Evolutionary conservation across 2,888 invertebrate species (phyloP), one percentile per base, ranked within the genome.

Genomic region (Melikaiella ostensackeni): DNA sequence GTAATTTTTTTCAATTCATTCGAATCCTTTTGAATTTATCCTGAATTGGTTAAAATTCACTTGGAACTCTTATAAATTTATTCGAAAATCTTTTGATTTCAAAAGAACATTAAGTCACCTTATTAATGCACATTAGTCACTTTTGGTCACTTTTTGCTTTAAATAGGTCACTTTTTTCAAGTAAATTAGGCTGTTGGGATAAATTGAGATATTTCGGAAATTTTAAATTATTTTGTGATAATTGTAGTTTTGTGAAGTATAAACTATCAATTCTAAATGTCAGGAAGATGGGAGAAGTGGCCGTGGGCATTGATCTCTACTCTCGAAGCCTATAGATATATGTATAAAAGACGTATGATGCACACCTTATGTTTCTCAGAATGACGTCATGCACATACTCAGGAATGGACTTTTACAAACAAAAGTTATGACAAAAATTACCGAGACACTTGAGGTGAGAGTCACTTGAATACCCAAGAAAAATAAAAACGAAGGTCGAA

Each of bases 261-360:
- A 33, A 19, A 50, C 19, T 21, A 27, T 50, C 24, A 21, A 19
- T 24, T 33, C n/a, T 70, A 50, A 70, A 70, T 70, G 70, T 50
- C 74, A 42, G 35, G 74, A 27, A 64, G 38, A 42, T 33, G 33
- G 61, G 38, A 16, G 38, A 27, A 57, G 76, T 75, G 74, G 74
- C 79, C 42, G 35, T 73, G 75, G 55, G 61, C 74, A 78, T 80
- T 76, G 75, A 80, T 80, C 77, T 66, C 50, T 77, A 61, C 57
- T 70, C 74, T 62, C 66, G 21, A 57, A 64, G 57, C 70, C 74
- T 57, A 63, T 73, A 24, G 50, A 30, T 66, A 66, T 16, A 61
- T 76, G 59, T 21, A 70, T 76, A 70, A 50, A 42, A 24, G n/a
- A 30, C 46, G 66, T 66, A 46, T 38, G 66, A 50, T 50, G 50